Base-by-base conservation (phyloP, 2,888 invertebrate species). In the Rhagonycha lutea region DNA sequence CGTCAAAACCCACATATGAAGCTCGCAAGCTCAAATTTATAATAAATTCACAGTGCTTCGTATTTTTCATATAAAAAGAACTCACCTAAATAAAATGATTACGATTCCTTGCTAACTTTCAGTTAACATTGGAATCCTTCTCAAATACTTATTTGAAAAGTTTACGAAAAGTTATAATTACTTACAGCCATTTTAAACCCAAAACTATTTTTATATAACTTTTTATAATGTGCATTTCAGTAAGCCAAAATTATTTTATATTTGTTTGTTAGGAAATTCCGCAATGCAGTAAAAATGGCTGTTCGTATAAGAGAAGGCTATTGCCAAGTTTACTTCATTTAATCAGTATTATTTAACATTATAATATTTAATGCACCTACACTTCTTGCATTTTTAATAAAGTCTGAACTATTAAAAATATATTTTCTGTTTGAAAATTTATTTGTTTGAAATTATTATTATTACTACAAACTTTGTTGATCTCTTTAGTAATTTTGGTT, bases 221-320 rank as follows among this genome's bases (percentile, higher is more conserved):
- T 47, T 47, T 26, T 47, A n/a, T 47, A 47, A 47, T 47, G 47
- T 47, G 47, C 47, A 32, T 14, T 26, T 73, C 47, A 23, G n/a
- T 61, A 47, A 72, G 47, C 68, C 62, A 32, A 73, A 69, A 68
- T 68, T 69, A 65, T 73, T 69, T 69, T 73, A 63, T 69, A 28
- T 69, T 63, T 69, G 60, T 69, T 69, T 69, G 69, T 32, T 26
- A 65, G 26, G n/a, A 29, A 63, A 32, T 28, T 18, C 73, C 62
- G 73, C 73, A 73, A 69, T 69, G 69, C 69, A 73, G 73, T 65
- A 65, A 65, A 65, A 65, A 65, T 65, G 63, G 63, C 63, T 65
- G 63, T 65, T 65, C 26, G 26, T 65, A 63, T 65, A 65, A 65
- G 26, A 65, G 63, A 24, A 65, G n/a, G 23, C 24, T 65, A 65